Evolutionary conservation across 2,888 invertebrate species (phyloP), one percentile per base, ranked within the genome.

Genomic region (Watsonalla cultraria): DNA sequence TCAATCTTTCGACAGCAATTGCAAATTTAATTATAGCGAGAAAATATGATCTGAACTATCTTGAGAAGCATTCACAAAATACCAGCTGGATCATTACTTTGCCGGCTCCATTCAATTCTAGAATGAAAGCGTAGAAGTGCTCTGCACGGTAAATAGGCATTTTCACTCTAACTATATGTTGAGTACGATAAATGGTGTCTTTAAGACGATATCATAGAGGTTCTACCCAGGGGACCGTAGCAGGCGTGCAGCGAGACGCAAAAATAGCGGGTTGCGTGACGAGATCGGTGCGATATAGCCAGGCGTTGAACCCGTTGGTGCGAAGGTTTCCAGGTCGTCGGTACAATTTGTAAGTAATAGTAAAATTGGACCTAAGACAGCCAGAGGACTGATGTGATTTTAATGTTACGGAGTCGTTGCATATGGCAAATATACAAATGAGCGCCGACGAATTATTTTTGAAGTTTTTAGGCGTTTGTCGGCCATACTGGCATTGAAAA

Each of bases 261-360:
- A 50, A 57, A 59, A 54, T 55, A 51, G 39, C 50, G 51, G 57
- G 39, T 64, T 59, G 64, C 72, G 76, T 78, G 74, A 78, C 78
- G 72, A 82, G 81, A 82, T 81, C 63, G 59, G 54, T 46, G 56
- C 61, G 78, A 81, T 80, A 80, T 64, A 58, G 53, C 57, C 65
- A 80, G 80, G 70, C 82, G 80, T 81, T 82, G 82, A 82, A 80
- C 82, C 69, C 62, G 66, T 62, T 61, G 61, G 61, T 55, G 64
- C 62, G 60, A 42, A 39, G 51, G 54, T 50, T 42, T 49, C 49
- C 45, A 42, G 35, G 45, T 45, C 37, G 15, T 45, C 49, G 35
- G 9, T 37, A 48, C 37, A 5, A 49, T 9, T 35, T 9, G 34
- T 48, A 5, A 37, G 47, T 47, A 8, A 14, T 14, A 46, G 15